These are phyloP conservation scores for Drosophila carrolli DNA, from an alignment of 1,140 invertebrate species.

Conservation along the genomic window DNA sequence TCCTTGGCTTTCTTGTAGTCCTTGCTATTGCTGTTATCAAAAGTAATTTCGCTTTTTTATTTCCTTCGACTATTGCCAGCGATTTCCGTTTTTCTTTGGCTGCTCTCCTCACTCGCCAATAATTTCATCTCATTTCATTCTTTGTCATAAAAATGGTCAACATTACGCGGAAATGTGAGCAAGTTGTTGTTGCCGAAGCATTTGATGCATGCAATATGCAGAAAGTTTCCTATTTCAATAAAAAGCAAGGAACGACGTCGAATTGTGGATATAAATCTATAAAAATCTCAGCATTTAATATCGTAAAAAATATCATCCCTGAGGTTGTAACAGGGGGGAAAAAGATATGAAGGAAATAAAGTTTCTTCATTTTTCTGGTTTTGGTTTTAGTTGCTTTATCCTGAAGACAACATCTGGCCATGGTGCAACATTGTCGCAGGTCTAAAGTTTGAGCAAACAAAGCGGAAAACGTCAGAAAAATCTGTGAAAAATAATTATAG, in stretches of 20 bases:
- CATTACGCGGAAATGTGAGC: slow-evolving; percentile 45
- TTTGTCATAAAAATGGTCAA: slow-evolving; percentile 78
- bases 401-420: slow-evolving; percentile 40
- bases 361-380: slow-evolving; percentile 31
- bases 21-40: slow-evolving; percentile 70
- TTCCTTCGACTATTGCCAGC: slow-evolving; percentile 78
- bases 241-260: slow-evolving; percentile 55
- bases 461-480: neutral
- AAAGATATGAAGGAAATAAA: slow-evolving; percentile 22
- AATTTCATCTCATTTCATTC: slow-evolving; percentile 81
- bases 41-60: slow-evolving; percentile 79
- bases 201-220: slow-evolving; percentile 82
- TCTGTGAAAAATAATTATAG: neutral
- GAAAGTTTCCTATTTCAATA: slow-evolving; percentile 82
- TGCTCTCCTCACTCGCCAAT: slow-evolving; percentile 52
- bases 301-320: slow-evolving; percentile 53
- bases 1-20: slow-evolving; percentile 26
- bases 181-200: slow-evolving; percentile 58
- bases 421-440: slow-evolving; percentile 40
- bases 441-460: neutral
- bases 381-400: slow-evolving; percentile 52
- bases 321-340: neutral
- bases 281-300: slow-evolving; percentile 73
- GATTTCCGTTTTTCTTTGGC: slow-evolving; percentile 65
- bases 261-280: slow-evolving; percentile 77